Percentiles rank a stretch among this genome's conserved stretches.
Evolutionary conservation across 2,113 vertebrate genomes (phyloP).

Genomic region (Plecturocebus donacophilus): DNA sequence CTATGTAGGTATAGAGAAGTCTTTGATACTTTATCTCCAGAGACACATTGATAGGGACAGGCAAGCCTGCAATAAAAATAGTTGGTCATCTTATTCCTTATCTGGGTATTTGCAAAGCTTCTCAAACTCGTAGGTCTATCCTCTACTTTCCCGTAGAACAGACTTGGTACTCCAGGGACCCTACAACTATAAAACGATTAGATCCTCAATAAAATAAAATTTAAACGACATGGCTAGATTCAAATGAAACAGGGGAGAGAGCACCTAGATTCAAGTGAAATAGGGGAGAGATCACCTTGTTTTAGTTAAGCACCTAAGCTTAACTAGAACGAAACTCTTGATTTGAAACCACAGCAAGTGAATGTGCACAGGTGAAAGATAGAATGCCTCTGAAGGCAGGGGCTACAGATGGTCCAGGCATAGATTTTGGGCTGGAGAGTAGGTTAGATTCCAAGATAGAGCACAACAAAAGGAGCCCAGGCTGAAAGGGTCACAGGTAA

Average conservation of each 20-base stretch:
- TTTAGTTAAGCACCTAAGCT: too few species aligned
- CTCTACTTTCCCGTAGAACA: not conserved
- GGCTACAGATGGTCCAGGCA: not conserved
- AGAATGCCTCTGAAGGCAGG: not conserved
- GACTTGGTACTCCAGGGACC: not conserved
- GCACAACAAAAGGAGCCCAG: not conserved
- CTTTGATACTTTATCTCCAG: not conserved
- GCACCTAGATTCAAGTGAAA: not conserved
- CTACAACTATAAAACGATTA: not conserved
- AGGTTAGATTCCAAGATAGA: not conserved
- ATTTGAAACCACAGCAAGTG: not conserved
- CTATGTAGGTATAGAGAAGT: not conserved
- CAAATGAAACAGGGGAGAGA: constrained; percentile 1
- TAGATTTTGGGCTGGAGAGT: not conserved
- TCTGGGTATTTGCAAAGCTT: not conserved
- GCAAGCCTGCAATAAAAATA: not conserved
- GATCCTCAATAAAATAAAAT: not conserved
- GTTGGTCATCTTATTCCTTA: not conserved
- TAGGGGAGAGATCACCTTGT: not conserved
- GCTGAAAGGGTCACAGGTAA: not conserved
- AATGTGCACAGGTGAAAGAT: not conserved
- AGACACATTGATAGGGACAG: not conserved
- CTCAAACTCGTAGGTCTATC: not conserved
- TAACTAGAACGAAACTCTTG: not conserved
- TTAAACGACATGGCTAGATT: not conserved